Conservation (phyloP, 2,888 invertebrate species). For the Hirtodrosophila histrioides region DNA sequence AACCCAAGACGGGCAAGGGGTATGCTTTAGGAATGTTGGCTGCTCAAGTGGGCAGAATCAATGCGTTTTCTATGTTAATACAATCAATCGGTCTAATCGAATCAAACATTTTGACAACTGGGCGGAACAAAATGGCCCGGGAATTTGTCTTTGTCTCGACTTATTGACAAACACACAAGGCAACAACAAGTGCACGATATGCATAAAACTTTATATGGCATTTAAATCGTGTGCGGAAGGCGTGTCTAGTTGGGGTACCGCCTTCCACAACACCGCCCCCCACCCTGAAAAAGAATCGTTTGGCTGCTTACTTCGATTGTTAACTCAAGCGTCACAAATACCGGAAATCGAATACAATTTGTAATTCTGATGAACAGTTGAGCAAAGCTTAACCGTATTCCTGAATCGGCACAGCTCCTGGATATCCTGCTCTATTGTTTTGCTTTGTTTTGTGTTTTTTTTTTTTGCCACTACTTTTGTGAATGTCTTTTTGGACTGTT, state of each 20-base stretch:
- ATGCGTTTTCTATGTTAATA: slow-evolving; percentile 72
- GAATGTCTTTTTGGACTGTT: slow-evolving; percentile 36
- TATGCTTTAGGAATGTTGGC: background rate
- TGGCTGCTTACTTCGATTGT: slow-evolving; percentile 74
- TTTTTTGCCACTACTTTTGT: slow-evolving; percentile 11
- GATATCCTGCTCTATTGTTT: slow-evolving; percentile 29
- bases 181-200: slow-evolving; percentile 70
- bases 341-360: slow-evolving; percentile 83
- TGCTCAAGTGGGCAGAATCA: slow-evolving; percentile 66
- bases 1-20: no score
- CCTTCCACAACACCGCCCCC: no score
- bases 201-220: slow-evolving; percentile 77
- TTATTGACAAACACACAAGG: slow-evolving; percentile 25
- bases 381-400: slow-evolving; percentile 66
- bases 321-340: slow-evolving; percentile 82
- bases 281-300: slow-evolving; percentile 15
- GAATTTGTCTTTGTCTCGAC: slow-evolving; percentile 29
- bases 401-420: slow-evolving; percentile 35
- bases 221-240: slow-evolving; percentile 64
- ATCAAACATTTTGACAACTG: slow-evolving; percentile 74
- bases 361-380: slow-evolving; percentile 81
- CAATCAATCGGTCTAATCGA: slow-evolving; percentile 79
- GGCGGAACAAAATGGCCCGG: slow-evolving; percentile 63
- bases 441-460: no score
- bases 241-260: slow-evolving; percentile 25